phyloP scores from a whole-genome alignment of 53 echinoderm and acorn worm genomes.

The Antedon mediterranea region DNA sequence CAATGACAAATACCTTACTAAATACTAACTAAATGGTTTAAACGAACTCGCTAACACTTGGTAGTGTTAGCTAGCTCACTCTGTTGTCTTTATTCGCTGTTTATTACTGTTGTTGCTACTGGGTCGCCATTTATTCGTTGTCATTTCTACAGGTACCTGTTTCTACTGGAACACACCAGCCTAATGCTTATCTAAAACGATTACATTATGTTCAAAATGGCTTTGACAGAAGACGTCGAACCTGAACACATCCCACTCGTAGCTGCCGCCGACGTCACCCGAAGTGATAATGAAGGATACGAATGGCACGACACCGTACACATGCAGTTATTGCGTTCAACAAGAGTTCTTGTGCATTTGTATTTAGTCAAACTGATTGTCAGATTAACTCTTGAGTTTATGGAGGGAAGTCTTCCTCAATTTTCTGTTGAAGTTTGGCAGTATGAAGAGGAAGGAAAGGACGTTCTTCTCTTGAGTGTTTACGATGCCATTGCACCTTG shows the following conservation, averaged over 20 bases:
- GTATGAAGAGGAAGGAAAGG: constrained; percentile 19
- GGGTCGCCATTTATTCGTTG: too few relatives aligned
- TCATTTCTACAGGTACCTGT: too few relatives aligned
- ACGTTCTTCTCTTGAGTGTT: constrained; percentile 39
- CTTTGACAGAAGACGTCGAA: not conserved
- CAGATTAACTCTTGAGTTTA: not conserved
- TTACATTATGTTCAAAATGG: not conserved
- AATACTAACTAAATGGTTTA: too few relatives aligned
- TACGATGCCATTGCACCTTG: constrained; percentile 45
- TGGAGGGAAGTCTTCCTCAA: not conserved
- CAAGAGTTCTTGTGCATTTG: not conserved
- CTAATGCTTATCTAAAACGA: too few relatives aligned
- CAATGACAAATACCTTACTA: too few relatives aligned
- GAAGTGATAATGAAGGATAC: not conserved
- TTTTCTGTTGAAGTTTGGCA: not conserved
- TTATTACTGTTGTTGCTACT: too few relatives aligned
- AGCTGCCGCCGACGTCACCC: not conserved
- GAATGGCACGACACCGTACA: not conserved
- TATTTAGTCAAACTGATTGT: not conserved
- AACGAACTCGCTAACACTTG: too few relatives aligned
- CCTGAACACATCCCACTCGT: not conserved
- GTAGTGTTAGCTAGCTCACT: too few relatives aligned
- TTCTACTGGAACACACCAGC: too few relatives aligned
- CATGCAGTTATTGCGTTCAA: not conserved
- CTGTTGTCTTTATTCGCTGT: too few relatives aligned